Conservation (phyloP, 2,113 vertebrate species). For the Deroptyus accipitrinus region DNA sequence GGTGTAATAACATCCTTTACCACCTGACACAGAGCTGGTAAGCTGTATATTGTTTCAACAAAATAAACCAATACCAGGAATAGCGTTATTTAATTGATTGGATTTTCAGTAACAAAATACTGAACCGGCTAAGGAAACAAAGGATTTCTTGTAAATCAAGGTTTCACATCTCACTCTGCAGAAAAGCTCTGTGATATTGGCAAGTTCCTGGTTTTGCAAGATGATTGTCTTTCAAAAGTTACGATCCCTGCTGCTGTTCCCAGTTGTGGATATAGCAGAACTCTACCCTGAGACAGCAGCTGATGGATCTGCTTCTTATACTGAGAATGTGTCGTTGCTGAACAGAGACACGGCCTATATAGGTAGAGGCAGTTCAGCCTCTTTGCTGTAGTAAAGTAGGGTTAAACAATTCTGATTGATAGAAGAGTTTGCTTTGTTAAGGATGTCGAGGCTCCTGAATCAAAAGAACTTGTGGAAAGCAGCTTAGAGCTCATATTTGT, state of each 20-base stretch:
- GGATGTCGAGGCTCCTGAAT: not conserved
- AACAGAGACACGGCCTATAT: accelerated
- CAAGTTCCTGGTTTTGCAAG: not conserved
- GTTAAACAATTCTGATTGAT: not conserved
- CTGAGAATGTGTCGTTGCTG: not conserved
- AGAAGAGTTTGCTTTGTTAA: not conserved
- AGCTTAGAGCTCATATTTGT: not conserved
- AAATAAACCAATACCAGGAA: not conserved
- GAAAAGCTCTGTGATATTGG: not conserved
- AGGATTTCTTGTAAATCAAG: not conserved
- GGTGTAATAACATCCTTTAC: not conserved
- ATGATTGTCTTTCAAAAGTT: not conserved
- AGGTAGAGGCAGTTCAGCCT: accelerated
- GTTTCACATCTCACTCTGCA: not conserved
- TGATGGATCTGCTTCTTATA: not conserved
- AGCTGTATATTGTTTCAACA: not conserved
- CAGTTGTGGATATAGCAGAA: not conserved
- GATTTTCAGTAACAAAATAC: not conserved
- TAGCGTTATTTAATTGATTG: not conserved
- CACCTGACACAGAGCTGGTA: not conserved
- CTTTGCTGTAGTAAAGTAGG: not conserved
- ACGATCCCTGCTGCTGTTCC: not conserved
- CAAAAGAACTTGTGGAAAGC: not conserved
- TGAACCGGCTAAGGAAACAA: not conserved
- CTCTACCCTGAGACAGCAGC: not conserved